Evolutionary conservation across 2,888 invertebrate species (phyloP), one percentile per base, ranked within the genome.

Genomic region (Cheilosia vernalis): DNA sequence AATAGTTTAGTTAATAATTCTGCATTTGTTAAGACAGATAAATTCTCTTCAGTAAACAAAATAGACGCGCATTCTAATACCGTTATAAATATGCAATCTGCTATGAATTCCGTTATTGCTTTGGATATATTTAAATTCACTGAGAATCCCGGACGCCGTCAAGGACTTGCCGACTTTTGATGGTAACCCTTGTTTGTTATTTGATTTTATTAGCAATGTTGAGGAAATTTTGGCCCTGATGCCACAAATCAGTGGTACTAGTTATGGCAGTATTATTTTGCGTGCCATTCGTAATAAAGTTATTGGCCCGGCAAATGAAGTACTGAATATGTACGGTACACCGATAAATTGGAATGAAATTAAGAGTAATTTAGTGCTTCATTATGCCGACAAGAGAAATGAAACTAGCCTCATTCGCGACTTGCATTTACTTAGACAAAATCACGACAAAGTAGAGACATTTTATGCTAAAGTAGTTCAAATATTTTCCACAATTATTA

Each of bases 301-400:
- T 17, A 17, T 69, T 10, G 61, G 77, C 7, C 63, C 37, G 19
- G 85, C 85, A 3, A 85, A 85, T 47, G 72, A 86, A 56, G 72
- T 81, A 6, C 44, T 83, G 1, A 83, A 78, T 51, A 77, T 82
- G 64, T 77, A 82, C 30, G 72, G 77, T 27, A 83, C 76, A n/a
- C 33, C 42, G 2, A 6, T 74, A 21, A 42, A 76, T 30, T 86
- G 77, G 77, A 15, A 21, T 40, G 63, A 76, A 13, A 86, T 86
- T 21, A 77, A 82, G 47, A 42, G 42, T 6, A 86, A 82, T 61
- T 53, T 77, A 40, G 60, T 85, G 10, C 4, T 63, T 4, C 81
- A 85, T 70, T 85, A 86, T 21, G 42, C 79, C 0, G 74, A 81
- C n/a, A 85, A 81, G 49, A 30, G 80, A 60, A 69, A 70, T 44